Conservation (phyloP, 2,113 vertebrate genomes). For the Carassius gibelio region DNA sequence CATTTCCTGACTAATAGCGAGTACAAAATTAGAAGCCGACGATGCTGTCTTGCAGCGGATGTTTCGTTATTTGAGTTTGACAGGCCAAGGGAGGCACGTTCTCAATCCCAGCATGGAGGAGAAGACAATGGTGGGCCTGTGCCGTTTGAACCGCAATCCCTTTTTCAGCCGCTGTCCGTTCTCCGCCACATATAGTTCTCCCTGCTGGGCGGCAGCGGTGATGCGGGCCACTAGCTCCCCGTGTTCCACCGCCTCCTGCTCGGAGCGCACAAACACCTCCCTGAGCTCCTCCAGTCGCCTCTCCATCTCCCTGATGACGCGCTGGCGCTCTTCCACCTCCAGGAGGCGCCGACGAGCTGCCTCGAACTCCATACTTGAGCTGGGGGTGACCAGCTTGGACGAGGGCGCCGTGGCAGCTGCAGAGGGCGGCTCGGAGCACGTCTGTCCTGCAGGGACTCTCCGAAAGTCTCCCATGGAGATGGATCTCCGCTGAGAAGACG, state of each 20-base stretch:
- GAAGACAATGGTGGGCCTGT: conserved; percentile 80
- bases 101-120: conserved; percentile 87
- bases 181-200: conserved; percentile 82
- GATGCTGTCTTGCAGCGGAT: too few species aligned
- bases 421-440: conserved; percentile 66
- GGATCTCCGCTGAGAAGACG: conserved; percentile 74
- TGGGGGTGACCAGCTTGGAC: conserved; percentile 75
- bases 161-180: conserved; percentile 85
- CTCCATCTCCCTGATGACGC: conserved; percentile 89
- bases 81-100: conserved; percentile 87
- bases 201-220: conserved; percentile 79
- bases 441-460: conserved; percentile 64
- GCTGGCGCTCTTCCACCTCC: conserved; percentile 87
- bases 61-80: conserved; percentile 75
- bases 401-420: conserved; percentile 72
- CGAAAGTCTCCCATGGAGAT: conserved; percentile 81
- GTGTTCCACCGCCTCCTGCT: conserved; percentile 85
- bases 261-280: conserved; percentile 84
- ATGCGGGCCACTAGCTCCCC: conserved; percentile 85
- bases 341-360: conserved; percentile 86
- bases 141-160: conserved; percentile 78
- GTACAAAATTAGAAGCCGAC: background rate
- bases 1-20: background rate
- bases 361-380: conserved; percentile 86
- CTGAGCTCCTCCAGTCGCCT: conserved; percentile 86